phyloP scores from a whole-genome alignment of 37 sponge, comb jelly and placozoan species.

The Axinella damicornis region DNA sequence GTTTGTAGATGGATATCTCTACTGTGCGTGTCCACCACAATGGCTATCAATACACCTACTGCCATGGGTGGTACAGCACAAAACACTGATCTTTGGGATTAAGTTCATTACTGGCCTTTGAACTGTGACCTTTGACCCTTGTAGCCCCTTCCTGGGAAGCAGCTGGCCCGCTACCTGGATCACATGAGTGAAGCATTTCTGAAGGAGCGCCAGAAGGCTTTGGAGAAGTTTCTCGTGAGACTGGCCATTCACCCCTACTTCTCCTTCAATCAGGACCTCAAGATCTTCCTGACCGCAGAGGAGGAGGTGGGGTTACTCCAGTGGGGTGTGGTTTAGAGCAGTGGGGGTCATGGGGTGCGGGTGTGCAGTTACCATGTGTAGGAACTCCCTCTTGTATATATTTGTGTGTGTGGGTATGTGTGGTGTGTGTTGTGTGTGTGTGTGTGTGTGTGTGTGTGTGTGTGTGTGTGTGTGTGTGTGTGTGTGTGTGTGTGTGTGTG shows the following conservation, averaged over 20 bases:
- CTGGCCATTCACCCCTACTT: conserved; percentile 73
- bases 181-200: conserved; percentile 82
- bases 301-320: conserved; percentile 31
- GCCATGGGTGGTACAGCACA: no score
- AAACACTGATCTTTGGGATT: no score
- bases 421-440: no score
- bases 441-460: no score
- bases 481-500: no score
- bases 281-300: conserved; percentile 69
- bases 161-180: conserved; percentile 70
- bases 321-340: neutral
- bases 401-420: no score
- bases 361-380: no score
- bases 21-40: no score
- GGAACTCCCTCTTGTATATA: neutral
- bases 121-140: neutral
- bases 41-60: no score
- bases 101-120: neutral
- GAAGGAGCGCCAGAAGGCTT: conserved; percentile 68
- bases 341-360: neutral
- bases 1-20: no score
- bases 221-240: conserved; percentile 80
- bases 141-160: conserved; percentile 92
- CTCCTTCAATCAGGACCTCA: conserved; percentile 64
- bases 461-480: no score